Evolutionary conservation across 2,113 vertebrate species (phyloP).

Genomic region (Siniperca chuatsi): DNA sequence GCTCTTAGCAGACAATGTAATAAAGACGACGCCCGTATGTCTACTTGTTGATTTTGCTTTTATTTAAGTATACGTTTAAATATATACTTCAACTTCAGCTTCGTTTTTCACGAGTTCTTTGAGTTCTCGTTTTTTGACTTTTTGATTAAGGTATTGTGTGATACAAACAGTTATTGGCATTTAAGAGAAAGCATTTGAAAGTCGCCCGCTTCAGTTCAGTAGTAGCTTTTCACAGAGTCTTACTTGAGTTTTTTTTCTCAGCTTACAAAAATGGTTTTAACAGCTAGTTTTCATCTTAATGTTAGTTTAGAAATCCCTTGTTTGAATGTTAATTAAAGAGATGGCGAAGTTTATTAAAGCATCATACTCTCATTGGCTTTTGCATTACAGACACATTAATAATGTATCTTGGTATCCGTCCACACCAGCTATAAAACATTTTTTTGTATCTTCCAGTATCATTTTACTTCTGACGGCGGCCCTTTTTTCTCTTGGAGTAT

Average conservation of each 20-base stretch:
- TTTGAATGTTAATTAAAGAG: too few relatives aligned
- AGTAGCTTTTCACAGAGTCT: too few relatives aligned
- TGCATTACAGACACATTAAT: neutral
- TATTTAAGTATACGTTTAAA: neutral
- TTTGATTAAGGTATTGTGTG: too few relatives aligned
- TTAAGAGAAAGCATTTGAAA: neutral
- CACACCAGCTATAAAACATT: neutral
- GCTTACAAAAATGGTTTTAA: too few relatives aligned
- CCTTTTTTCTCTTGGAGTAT: too few relatives aligned
- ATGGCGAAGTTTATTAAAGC: neutral
- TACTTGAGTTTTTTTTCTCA: neutral
- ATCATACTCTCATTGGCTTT: neutral
- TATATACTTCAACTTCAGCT: neutral
- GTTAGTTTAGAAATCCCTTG: too few relatives aligned
- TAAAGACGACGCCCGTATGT: neutral
- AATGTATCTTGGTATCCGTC: neutral
- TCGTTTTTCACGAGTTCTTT: neutral
- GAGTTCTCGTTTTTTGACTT: neutral
- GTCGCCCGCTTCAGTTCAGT: neutral
- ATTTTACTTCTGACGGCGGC: neutral
- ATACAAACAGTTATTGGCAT: too few relatives aligned
- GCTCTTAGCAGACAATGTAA: too few relatives aligned
- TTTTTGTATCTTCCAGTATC: neutral
- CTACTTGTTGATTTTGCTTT: too few relatives aligned
- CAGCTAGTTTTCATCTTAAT: too few relatives aligned